Evolutionary conservation across 2,888 invertebrate species (phyloP), one percentile per base, ranked within the genome.

Genomic region (Melinaea marsaeus): DNA sequence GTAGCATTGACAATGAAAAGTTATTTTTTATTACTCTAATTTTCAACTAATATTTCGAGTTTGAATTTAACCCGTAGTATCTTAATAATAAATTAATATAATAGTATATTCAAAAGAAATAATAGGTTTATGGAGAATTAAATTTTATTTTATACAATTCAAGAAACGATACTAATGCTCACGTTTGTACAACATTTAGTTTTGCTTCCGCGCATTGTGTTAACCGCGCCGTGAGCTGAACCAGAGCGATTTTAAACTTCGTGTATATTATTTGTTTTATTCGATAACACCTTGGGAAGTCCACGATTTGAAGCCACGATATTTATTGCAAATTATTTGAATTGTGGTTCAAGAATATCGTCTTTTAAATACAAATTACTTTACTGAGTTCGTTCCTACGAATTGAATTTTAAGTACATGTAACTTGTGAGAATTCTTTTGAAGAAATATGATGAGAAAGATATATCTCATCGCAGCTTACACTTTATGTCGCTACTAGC

Each of bases 181-280:
- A 67, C 67, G 67, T 62, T 67, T 67, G 58, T 58, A 55, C 48
- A 46, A 55, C 55, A 57, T 35, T 35, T 47, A 9, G 51, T 37
- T 13, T 58, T 35, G 69, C 86, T 86, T 88, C 88, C 88, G 88
- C 81, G 83, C 81, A 87, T 88, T 88, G 87, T 85, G 68, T 65
- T 65, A 65, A 75, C 69, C 73, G 72, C 75, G 85, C 86, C 85
- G 79, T 76, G 80, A 84, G 85, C 82, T 68, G 79, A 82, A 81
- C 80, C 79, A 80, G 77, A 76, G 71, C 77, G 72, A 74, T 74
- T 75, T 51, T 71, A 69, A 71, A 69, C 74, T 72, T 77, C 79
- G 79, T 79, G 79, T 75, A 65, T 68, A 74, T 70, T 79, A 76
- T 80, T 83, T 81, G 78, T 75, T 75, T 79, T 76, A 74, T 79